Evolutionary conservation across 1,140 invertebrate species (phyloP), one percentile per base, ranked within the genome.

Genomic region (Drosophila dunni): DNA sequence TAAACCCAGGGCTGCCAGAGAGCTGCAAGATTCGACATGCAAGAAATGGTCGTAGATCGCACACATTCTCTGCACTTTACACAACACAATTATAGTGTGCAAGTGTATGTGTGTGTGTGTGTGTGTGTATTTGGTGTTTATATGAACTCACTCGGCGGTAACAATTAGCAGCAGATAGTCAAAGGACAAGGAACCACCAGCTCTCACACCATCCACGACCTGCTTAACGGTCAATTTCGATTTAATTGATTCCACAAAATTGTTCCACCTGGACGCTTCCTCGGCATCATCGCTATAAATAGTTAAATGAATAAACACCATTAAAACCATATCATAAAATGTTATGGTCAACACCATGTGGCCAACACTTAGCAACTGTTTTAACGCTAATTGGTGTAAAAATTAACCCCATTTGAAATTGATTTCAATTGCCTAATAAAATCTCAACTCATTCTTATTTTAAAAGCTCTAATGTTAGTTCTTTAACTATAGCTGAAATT

Each of bases 201-300:
- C 94, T 53, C 95, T 93, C 2, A 98, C 96, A 1, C 95, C 95
- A 83, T 96, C 96, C 1, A 98, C 96, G 0, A 98, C 96, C 94
- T 97, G 96, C 71, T 96, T 96, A 24, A 97, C 96, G 7, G 96
- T 97, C 73, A 97, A 92, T 86, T 97, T 95, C 11, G 96, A 96
- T 81, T 95, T 93, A 73, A 96, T 95, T 9, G 95, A 96, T 66
- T 94, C 94, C 36, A 96, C 94, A 89, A 96, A 96, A 73, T 90
- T 93, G 46, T 94, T 93, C 95, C 95, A 96, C 67, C 94, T 94
- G 63, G 94, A 95, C 13, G 94, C 93, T 38, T 91, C 91, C 63
- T 91, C 91, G 42, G 77, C 77, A 44, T 90, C 78, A 42, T 90
- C 79, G 54, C 79, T 80, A 56, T 15, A 17, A 61, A 17, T 13